Base-by-base conservation (phyloP, 1,140 invertebrate species). In the Coptotermes formosanus region DNA sequence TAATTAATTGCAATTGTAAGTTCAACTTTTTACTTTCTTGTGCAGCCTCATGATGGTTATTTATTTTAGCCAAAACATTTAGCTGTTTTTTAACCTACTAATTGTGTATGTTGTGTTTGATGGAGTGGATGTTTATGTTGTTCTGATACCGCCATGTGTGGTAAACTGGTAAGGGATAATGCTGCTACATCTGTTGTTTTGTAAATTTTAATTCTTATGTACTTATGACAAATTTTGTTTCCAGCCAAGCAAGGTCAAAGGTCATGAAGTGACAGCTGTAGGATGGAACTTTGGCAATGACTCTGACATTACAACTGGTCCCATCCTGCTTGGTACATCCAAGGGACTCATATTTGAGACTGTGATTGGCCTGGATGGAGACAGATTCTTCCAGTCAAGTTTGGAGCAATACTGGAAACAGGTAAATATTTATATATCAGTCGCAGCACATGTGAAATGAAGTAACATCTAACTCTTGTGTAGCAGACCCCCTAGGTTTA, bases 301-400 rank as follows among this genome's bases (percentile, higher is more conserved):
- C 44, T 96, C 94, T 0, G 94, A 96, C 84, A 92, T 90, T 11
- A 94, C 93, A 3, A 95, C 95, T 1, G 96, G 96, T 8, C 93
- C 96, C 2, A 97, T 99, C 88, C 91, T 99, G 32, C 89, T 99
- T 8, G 98, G 98, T 32, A 98, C 97, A 0, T 96, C 96, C 25
- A 96, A 96, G 90, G 98, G 97, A 38, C 90, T 97, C n/a, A 96
- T 99, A 88, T 95, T 98, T 91, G 98, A 99, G 90, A 97, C 96
- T 3, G 97, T 98, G 90, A 92, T 99, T 81, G 94, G 94, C 48
- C 91, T 94, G 43, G 95, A 96, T 64, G 96, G 95, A 88, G 96
- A 97, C 84, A 95, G 96, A 89, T 95, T 97, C 89, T 97, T 96
- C 90, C 93, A 93, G 87, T 94, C 94, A 0, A 95, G 94, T 89